Evolutionary conservation across 2,797 vertebrate genomes (phyloP).

Genomic region (Pangasius sanitwongsei): DNA sequence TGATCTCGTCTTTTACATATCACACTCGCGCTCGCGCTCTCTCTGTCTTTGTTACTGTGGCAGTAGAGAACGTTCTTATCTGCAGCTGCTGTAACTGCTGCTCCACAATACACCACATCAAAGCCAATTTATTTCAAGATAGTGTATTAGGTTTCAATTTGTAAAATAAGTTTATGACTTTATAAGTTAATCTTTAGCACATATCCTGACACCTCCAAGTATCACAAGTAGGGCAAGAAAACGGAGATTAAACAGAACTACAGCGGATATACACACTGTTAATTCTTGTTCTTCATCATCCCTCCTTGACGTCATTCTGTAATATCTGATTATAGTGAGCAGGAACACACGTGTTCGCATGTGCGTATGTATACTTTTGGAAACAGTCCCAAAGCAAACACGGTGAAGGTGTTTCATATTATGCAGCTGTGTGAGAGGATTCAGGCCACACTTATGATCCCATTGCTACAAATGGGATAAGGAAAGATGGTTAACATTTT

Average conservation of each 20-base stretch:
- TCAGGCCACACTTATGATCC: not conserved
- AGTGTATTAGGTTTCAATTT: constrained; percentile 17
- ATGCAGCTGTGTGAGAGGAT: constrained; percentile 20
- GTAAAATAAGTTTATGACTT: constrained; percentile 6
- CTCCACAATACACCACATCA: constrained; percentile 22
- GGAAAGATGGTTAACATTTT: not conserved
- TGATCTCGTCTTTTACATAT: constrained; percentile 82
- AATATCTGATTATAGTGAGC: constrained; percentile 30
- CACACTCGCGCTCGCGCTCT: constrained; percentile 62
- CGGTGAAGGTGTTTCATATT: constrained; percentile 48
- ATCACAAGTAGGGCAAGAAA: not conserved
- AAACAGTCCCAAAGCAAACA: constrained; percentile 21
- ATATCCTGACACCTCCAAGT: not conserved
- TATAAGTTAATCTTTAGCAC: not conserved
- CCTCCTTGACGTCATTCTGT: not conserved
- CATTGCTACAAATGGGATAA: not conserved
- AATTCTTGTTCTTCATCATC: not conserved
- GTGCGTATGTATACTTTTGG: not conserved
- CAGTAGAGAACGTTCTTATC: constrained; percentile 41
- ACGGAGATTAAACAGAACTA: not conserved
- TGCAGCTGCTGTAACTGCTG: constrained; percentile 1
- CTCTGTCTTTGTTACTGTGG: constrained; percentile 41
- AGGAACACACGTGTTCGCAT: constrained; percentile 10
- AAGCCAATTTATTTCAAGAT: constrained; percentile 19
- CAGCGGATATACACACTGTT: not conserved